Conservation (phyloP, 2,888 invertebrate species). For the Harpalus rubripes region DNA sequence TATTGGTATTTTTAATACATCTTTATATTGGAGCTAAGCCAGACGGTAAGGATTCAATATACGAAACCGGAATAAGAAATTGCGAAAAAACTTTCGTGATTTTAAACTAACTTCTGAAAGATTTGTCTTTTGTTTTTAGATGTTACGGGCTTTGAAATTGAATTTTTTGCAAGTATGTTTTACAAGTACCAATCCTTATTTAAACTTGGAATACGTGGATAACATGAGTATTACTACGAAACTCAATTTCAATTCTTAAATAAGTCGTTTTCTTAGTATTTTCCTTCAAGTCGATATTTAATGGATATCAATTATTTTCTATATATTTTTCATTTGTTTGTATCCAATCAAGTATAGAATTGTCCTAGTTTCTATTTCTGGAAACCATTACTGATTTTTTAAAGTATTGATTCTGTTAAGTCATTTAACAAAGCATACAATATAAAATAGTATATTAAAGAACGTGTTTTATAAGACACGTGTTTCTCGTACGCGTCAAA, state of each 20-base stretch:
- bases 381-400: not conserved
- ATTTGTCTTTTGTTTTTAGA: conserved; percentile 43
- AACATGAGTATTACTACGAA: conserved; percentile 26
- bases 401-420: not conserved
- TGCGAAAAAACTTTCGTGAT: conserved; percentile 46
- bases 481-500: too few relatives aligned
- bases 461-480: too few relatives aligned
- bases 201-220: conserved; percentile 27
- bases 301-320: not conserved
- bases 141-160: conserved; percentile 31
- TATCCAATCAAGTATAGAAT: not conserved
- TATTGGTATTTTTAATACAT: conserved; percentile 48
- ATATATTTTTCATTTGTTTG: not conserved
- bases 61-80: conserved; percentile 46
- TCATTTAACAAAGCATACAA: not conserved
- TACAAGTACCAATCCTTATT: conserved; percentile 31
- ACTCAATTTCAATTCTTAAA: conserved; percentile 13
- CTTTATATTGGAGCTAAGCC: conserved; percentile 46
- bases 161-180: conserved; percentile 39
- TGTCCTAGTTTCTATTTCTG: not conserved
- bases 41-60: conserved; percentile 47
- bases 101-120: conserved; percentile 35
- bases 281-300: not conserved
- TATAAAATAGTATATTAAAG: too few relatives aligned
- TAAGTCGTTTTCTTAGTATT: not conserved